Conservation (phyloP, 2,113 vertebrate species). For the Dolichallabes microphthalmus region DNA sequence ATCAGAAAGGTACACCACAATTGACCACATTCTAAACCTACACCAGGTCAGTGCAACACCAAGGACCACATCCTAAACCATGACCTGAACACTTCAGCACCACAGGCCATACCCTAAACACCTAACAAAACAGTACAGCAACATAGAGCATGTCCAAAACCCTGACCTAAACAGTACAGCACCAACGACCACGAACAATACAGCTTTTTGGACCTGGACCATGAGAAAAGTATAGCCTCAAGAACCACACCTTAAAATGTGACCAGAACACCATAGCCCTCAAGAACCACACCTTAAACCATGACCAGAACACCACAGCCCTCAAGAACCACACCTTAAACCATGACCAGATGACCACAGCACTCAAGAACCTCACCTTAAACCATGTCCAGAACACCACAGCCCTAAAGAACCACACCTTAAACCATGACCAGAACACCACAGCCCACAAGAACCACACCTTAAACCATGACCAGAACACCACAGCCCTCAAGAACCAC, state of each 20-base stretch:
- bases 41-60: background rate
- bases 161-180: background rate
- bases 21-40: background rate
- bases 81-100: background rate
- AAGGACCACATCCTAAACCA: background rate
- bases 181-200: background rate
- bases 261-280: background rate
- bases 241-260: rapidly evolving
- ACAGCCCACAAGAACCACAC: background rate
- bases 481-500: background rate
- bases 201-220: too few relatives aligned
- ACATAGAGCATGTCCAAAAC: background rate
- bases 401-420: background rate
- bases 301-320: background rate
- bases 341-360: background rate
- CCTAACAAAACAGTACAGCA: background rate
- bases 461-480: background rate
- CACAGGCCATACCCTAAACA: background rate
- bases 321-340: background rate
- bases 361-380: background rate
- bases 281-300: background rate
- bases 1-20: background rate
- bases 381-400: too few relatives aligned
- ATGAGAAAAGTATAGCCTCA: background rate
- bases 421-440: background rate